Percentiles rank a stretch among this genome's conserved stretches.
Evolutionary conservation across 2,113 vertebrate genomes (phyloP).

Genomic region (Girardinichthys multiradiatus): DNA sequence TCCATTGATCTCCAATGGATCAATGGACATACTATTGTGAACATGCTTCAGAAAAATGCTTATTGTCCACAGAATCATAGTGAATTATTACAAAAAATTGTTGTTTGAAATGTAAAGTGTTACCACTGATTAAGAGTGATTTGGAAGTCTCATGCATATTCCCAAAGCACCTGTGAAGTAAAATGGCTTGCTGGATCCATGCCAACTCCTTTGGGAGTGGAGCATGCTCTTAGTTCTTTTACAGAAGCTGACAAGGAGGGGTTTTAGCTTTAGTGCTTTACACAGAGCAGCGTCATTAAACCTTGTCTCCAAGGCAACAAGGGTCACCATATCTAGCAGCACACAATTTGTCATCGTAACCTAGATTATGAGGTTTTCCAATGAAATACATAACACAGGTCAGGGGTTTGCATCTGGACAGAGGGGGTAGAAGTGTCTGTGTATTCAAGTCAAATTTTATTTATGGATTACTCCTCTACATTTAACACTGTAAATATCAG

Average conservation of each 20-base stretch:
- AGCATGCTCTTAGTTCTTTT: constrained; percentile 27
- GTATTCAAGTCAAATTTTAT: constrained; percentile 33
- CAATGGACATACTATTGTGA: too few relatives aligned
- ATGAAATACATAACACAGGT: constrained; percentile 27
- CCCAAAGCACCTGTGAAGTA: constrained; percentile 11
- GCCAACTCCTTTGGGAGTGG: constrained; percentile 12
- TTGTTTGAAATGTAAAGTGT: constrained; percentile 21
- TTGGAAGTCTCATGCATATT: constrained; percentile 19
- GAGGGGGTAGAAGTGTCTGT: not conserved
- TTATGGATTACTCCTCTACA: too few relatives aligned
- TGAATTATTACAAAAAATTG: constrained; percentile 6
- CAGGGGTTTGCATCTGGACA: constrained; percentile 30
- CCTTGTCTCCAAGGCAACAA: constrained; percentile 55
- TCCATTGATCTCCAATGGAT: too few relatives aligned
- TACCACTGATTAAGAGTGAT: constrained; percentile 31
- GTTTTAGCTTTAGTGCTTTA: constrained; percentile 11
- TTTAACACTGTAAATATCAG: too few relatives aligned
- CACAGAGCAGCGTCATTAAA: constrained; percentile 52
- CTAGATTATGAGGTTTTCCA: constrained; percentile 49
- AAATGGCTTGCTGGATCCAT: not conserved
- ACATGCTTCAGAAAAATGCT: too few relatives aligned
- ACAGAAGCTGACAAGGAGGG: not conserved
- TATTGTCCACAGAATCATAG: constrained; percentile 20
- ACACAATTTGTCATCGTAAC: constrained; percentile 57
- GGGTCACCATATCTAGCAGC: constrained; percentile 45